A percentile compares a stretch with the other conserved stretches of the same genome.
phyloP scores from a whole-genome alignment of 2,888 invertebrate genomes.

The Ecdyonurus torrentis region DNA sequence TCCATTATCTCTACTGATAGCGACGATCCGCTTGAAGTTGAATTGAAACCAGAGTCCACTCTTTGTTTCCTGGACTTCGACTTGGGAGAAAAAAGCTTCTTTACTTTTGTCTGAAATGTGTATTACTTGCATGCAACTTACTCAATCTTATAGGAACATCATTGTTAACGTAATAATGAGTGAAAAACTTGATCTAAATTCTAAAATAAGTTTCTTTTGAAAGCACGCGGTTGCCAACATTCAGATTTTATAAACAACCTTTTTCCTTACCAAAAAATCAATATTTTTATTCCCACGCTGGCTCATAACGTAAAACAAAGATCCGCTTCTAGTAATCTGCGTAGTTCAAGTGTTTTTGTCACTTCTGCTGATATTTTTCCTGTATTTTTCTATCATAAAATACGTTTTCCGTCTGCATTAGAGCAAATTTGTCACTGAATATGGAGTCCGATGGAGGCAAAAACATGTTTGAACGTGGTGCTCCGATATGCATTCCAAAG shows the following conservation, averaged over 20 bases:
- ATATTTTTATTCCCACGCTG: background rate
- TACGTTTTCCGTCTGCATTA: no score
- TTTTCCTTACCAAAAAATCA: background rate
- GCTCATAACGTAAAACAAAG: background rate
- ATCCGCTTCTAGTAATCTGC: no score
- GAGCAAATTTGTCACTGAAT: no score
- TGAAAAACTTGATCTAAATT: no score
- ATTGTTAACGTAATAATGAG: no score
- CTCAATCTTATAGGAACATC: no score
- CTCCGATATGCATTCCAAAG: background rate
- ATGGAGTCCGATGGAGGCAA: background rate
- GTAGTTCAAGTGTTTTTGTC: no score
- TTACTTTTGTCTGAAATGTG: background rate
- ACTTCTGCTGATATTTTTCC: no score
- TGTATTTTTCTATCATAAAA: no score
- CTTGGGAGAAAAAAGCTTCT: background rate
- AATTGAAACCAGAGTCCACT: no score
- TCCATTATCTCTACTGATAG: background rate
- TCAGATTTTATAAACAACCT: background rate
- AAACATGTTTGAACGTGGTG: background rate
- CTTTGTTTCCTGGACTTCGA: background rate
- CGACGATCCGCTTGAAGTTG: no score
- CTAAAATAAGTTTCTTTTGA: background rate
- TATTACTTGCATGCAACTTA: no score
- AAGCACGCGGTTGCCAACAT: background rate